Evolutionary conservation across 2,113 vertebrate species (phyloP).

Genomic region (Pan troglodytes): NHGRI_mPanTro3-v2.1_pri NC_072408.2:12747501-12748000

Average conservation of each 20-base stretch:
- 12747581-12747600: neutral
- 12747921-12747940: neutral
- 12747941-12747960: neutral
- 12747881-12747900: neutral
- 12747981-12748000: neutral
- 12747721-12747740: neutral
- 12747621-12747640: slow-evolving; percentile 9
- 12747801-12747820: neutral
- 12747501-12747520: neutral
- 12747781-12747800: neutral
- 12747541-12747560: neutral
- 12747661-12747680: slow-evolving; percentile 57
- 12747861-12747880: neutral
- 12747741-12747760: neutral
- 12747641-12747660: slow-evolving; percentile 38
- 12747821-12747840: neutral
- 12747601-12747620: slow-evolving; percentile 52
- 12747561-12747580: slow-evolving; percentile 9
- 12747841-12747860: neutral
- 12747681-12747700: slow-evolving; percentile 30
- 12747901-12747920: neutral
- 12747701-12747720: slow-evolving; percentile 41
- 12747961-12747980: neutral
- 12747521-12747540: neutral
- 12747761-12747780: neutral